Evolutionary conservation across 2,888 invertebrate species (phyloP), one percentile per base, ranked within the genome.

Genomic region (Xanthostigma xanthostigma): DNA sequence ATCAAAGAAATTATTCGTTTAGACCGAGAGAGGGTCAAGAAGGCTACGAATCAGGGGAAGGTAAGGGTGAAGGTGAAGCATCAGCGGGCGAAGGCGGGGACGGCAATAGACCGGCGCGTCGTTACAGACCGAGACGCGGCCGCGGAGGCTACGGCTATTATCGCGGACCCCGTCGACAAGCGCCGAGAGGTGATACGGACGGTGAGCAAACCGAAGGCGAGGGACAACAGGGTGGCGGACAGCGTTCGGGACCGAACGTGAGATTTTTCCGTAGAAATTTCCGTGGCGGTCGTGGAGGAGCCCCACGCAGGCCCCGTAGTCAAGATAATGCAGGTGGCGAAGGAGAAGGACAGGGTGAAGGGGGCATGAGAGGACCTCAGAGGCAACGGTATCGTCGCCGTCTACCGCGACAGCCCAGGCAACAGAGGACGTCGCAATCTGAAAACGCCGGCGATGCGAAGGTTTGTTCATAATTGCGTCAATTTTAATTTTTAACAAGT

Each of bases 231-330:
- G 68, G 66, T 49, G 66, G 63, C 44, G 60, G 62, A 11, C 67
- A 67, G 40, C 71, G 72, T 45, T 64, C 66, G 53, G 67, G 71
- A 51, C 71, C 73, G 53, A 66, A 68, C 53, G 70, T 74, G 60
- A 76, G 82, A 59, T 84, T 79, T 68, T 84, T 79, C 79, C 82
- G 81, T 59, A 80, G 81, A 56, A 84, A 84, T 64, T 81, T 78
- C 73, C 79, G 81, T 55, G 80, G 81, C 44, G 79, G 80, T 56
- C 72, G 79, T 55, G 78, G 73, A 44, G 78, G 73, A 44, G 69
- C 78, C 39, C 66, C 66, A 50, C 63, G 73, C 53, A 68, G 73
- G 55, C 72, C 73, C 50, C 71, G 72, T 54, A 74, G 73, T 56
- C 71, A 74, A 60, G 74, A 74, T 57, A 65, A 64, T 52, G 66